Evolutionary conservation across 92 coral and sea anemone species (phyloP).

Genomic region (Bergia sp.): DNA sequence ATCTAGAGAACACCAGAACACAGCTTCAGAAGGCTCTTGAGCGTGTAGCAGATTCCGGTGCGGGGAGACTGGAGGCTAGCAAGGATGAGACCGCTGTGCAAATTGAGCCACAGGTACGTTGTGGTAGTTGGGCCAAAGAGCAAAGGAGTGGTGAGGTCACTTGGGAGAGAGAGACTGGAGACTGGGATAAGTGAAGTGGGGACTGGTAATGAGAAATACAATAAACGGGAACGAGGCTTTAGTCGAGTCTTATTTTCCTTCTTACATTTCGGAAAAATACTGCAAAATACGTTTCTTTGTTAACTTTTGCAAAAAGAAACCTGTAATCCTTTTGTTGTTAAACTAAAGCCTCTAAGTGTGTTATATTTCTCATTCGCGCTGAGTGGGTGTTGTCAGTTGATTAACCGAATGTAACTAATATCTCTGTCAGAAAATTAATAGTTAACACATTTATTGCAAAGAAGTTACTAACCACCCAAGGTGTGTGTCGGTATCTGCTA

Average conservation of each 20-base stretch:
- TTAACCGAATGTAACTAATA: background rate
- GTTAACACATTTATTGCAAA: background rate
- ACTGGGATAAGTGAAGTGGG: background rate
- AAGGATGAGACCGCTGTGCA: conserved; percentile 7
- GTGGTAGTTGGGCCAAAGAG: conserved; percentile 9
- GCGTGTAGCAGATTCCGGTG: background rate
- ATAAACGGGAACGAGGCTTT: conserved; percentile 33
- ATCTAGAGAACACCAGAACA: conserved; percentile 44
- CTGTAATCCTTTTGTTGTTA: background rate
- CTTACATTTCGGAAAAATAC: background rate
- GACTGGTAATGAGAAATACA: conserved; percentile 7
- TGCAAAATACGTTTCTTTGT: no score
- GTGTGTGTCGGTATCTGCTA: background rate
- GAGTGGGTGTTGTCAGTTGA: background rate
- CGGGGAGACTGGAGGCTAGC: background rate
- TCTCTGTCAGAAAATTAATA: background rate
- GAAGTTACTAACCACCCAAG: background rate
- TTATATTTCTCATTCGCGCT: conserved; percentile 25
- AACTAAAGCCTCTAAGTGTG: conserved; percentile 40
- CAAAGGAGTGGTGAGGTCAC: background rate
- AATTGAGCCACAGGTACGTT: conserved; percentile 52
- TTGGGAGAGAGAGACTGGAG: conserved; percentile 5
- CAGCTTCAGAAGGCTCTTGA: conserved; percentile 41
- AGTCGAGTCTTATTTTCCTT: background rate
- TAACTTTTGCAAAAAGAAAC: no score